phyloP scores from a whole-genome alignment of 1,140 invertebrate species.

The Drosophila prosaltans region DNA sequence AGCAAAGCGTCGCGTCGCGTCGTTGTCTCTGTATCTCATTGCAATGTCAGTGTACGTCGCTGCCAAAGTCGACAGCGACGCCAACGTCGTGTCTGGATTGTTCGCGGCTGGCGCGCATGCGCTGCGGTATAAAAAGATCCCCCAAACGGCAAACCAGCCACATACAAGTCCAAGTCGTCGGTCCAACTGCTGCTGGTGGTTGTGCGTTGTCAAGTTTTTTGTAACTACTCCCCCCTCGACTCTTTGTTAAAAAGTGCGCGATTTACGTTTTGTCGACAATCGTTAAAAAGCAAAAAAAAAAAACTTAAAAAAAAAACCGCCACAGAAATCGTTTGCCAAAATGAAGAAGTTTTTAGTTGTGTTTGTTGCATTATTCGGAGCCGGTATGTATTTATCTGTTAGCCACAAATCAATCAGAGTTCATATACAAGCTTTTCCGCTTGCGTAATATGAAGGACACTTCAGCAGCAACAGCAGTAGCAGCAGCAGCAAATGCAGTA shows the following conservation, averaged over 20 bases:
- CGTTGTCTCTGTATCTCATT: conserved; percentile 50
- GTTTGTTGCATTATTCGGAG: conserved; percentile 83
- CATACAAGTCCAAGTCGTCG: conserved; percentile 81
- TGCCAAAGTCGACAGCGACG: conserved; percentile 14
- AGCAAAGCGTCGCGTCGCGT: not conserved
- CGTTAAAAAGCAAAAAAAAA: conserved; percentile 30
- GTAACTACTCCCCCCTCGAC: conserved; percentile 13
- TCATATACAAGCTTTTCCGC: conserved; percentile 51
- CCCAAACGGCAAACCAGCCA: conserved; percentile 76
- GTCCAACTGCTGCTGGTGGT: conserved; percentile 60
- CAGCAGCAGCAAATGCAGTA: not conserved
- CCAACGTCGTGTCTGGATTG: conserved; percentile 61
- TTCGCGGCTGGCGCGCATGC: conserved; percentile 77
- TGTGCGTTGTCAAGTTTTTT: conserved; percentile 71
- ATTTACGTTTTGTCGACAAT: conserved; percentile 53
- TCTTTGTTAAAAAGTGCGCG: conserved; percentile 51
- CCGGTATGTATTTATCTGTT: conserved; percentile 82
- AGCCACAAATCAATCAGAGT: conserved; percentile 32
- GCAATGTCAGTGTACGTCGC: conserved; percentile 47
- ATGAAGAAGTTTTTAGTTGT: conserved; percentile 83
- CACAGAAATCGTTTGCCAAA: conserved; percentile 60
- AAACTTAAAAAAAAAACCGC: conserved; percentile 11
- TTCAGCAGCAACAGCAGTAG: conserved; percentile 27
- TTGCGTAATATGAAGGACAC: conserved; percentile 74
- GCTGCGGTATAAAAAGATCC: conserved; percentile 83